Conservation (phyloP, 2,113 vertebrate species). For the Puntigrus tetrazona region DNA sequence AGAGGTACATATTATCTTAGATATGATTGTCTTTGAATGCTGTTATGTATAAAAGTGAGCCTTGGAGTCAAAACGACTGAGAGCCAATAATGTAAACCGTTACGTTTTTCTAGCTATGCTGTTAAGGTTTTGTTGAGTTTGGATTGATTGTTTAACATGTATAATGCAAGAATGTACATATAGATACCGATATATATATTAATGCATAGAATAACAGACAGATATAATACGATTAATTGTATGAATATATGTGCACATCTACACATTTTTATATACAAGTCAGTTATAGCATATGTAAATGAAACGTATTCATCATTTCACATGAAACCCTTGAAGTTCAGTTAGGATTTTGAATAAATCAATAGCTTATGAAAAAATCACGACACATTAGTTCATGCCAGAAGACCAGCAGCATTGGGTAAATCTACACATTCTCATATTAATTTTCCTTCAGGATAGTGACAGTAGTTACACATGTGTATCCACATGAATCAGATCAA, state of each 20-base stretch:
- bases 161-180: neutral
- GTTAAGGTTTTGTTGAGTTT: neutral
- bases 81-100: neutral
- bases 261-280: neutral
- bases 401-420: neutral
- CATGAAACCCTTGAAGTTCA: neutral
- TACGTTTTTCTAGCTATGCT: neutral
- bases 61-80: too few relatives aligned
- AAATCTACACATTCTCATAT: neutral
- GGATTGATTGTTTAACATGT: neutral
- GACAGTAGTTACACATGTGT: neutral
- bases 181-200: neutral
- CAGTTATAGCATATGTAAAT: neutral
- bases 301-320: neutral
- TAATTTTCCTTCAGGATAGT: neutral
- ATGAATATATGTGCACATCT: neutral
- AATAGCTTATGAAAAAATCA: neutral
- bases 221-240: neutral
- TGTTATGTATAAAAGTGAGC: too few relatives aligned
- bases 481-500: slow-evolving; percentile 1
- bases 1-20: too few relatives aligned
- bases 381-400: neutral
- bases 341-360: neutral
- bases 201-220: neutral
- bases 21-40: too few relatives aligned